A percentile compares a stretch with the other conserved stretches of the same genome.
phyloP scores from a whole-genome alignment of 2,797 vertebrate species.

The Pangasius sanitwongsei region DNA sequence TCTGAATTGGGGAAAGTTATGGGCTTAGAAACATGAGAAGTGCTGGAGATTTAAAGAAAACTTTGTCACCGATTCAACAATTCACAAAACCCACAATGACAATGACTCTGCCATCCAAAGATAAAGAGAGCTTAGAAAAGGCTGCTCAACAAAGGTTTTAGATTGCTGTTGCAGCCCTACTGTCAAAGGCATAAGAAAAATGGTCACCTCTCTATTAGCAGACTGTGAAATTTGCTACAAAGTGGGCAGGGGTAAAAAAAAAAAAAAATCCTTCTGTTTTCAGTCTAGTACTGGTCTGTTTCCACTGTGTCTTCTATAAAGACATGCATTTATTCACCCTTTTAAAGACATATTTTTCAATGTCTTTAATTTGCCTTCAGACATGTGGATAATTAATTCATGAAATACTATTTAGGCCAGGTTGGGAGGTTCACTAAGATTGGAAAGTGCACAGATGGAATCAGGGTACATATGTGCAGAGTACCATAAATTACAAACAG shows the following conservation, averaged over 20 bases:
- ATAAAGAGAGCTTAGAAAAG: neutral
- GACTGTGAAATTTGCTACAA: too few species aligned
- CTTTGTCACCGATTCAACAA: constrained; percentile 14
- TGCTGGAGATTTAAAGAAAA: constrained; percentile 35
- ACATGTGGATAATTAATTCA: constrained; percentile 60
- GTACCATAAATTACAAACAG: constrained; percentile 21
- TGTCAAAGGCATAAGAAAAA: neutral
- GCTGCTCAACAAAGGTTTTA: constrained; percentile 18
- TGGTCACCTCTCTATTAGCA: neutral
- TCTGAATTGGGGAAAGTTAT: neutral
- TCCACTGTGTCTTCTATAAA: constrained; percentile 49
- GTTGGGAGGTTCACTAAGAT: constrained; percentile 42
- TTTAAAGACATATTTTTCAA: constrained; percentile 49
- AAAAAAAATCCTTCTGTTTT: too few species aligned
- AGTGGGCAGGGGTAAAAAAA: too few species aligned
- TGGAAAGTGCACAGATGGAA: constrained; percentile 43
- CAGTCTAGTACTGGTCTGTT: neutral
- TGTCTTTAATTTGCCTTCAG: constrained; percentile 58
- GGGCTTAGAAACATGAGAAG: constrained; percentile 41
- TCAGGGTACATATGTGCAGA: constrained; percentile 37
- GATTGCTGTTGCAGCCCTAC: neutral
- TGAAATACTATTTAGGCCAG: constrained; percentile 51
- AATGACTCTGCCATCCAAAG: constrained; percentile 22
- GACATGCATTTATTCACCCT: constrained; percentile 59
- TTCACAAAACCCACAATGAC: constrained; percentile 22